Conservation (phyloP, 2,888 invertebrate species). For the Drosophila niveifrons region DNA sequence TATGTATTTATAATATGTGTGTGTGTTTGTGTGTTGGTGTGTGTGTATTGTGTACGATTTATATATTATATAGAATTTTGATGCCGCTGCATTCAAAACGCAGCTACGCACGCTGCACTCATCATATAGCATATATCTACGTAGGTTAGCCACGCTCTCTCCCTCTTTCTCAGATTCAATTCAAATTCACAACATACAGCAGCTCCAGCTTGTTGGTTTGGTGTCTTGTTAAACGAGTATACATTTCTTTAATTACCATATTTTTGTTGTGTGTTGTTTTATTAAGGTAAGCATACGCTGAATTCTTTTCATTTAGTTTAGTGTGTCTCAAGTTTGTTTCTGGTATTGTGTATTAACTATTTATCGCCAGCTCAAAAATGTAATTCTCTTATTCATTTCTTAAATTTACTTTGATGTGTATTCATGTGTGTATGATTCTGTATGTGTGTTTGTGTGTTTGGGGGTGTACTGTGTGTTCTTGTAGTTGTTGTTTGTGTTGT, state of each 20-base stretch:
- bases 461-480: slow-evolving; percentile 15
- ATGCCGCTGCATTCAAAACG: slow-evolving; percentile 60
- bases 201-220: slow-evolving; percentile 48
- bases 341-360: slow-evolving; percentile 45
- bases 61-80: slow-evolving; percentile 67
- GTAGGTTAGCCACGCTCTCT: slow-evolving; percentile 53
- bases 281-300: slow-evolving; percentile 58
- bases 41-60: slow-evolving; percentile 40
- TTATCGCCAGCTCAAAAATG: slow-evolving; percentile 59
- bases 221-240: slow-evolving; percentile 79
- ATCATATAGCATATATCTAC: slow-evolving; percentile 34
- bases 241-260: slow-evolving; percentile 71
- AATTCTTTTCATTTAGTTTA: slow-evolving; percentile 28
- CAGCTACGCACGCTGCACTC: slow-evolving; percentile 39
- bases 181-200: slow-evolving; percentile 39
- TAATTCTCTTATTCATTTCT: slow-evolving; percentile 37
- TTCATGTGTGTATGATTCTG: slow-evolving; percentile 3
- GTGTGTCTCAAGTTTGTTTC: slow-evolving; percentile 7
- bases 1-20: slow-evolving; percentile 65
- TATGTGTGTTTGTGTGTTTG: slow-evolving; percentile 9
- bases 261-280: slow-evolving; percentile 24
- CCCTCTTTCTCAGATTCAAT: slow-evolving; percentile 7
- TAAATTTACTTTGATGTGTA: slow-evolving; percentile 37
- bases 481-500: slow-evolving; percentile 49
- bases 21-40: slow-evolving; percentile 24